Evolutionary conservation across 1,140 invertebrate species (phyloP).

Genomic region (Lordiphosa clarofinis): DNA sequence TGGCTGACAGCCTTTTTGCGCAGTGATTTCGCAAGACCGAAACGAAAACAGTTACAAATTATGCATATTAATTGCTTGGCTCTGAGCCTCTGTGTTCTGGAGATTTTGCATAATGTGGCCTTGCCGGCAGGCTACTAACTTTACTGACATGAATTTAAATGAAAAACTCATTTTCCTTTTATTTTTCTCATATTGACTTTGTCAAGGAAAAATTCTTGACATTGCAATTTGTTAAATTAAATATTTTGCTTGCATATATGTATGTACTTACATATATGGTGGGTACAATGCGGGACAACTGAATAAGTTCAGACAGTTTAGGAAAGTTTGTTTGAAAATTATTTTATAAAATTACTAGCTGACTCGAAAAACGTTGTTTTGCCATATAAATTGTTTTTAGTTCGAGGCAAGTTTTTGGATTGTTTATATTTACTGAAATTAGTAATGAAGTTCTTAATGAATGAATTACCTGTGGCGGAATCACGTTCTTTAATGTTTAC

Average conservation of each 20-base stretch:
- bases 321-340: too few relatives aligned
- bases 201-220: constrained; percentile 36
- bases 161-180: constrained; percentile 25
- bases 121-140: constrained; percentile 7
- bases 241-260: constrained; percentile 11
- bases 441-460: too few relatives aligned
- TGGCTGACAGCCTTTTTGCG: constrained; percentile 60
- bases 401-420: too few relatives aligned
- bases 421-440: too few relatives aligned
- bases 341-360: too few relatives aligned
- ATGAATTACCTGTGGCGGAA: too few relatives aligned
- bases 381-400: too few relatives aligned
- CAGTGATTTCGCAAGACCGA: constrained; percentile 37
- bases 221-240: constrained; percentile 46
- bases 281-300: too few relatives aligned
- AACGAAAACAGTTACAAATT: constrained; percentile 61
- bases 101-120: constrained; percentile 13
- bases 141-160: constrained; percentile 26
- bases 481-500: too few relatives aligned
- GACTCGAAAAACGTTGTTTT: too few relatives aligned
- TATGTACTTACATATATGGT: too few relatives aligned
- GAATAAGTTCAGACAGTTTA: too few relatives aligned
- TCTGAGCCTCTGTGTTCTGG: neutral
- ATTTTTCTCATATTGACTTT: constrained; percentile 23
- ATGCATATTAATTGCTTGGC: constrained; percentile 66